Base-by-base conservation (phyloP, 2,113 vertebrate species). In the Notiomystis cincta region DNA sequence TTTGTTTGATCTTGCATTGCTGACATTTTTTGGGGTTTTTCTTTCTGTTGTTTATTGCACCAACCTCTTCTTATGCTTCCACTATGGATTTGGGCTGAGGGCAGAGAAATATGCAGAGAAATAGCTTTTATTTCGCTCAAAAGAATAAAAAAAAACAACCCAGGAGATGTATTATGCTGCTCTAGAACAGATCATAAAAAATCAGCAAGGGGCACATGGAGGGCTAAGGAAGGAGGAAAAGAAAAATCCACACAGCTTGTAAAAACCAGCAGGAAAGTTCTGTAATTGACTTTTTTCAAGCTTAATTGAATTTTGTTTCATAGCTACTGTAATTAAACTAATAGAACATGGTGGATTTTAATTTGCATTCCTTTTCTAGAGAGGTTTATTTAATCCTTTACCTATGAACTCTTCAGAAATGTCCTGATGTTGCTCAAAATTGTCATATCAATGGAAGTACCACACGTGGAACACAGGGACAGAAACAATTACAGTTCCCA, bases 321-420 rank as follows among this genome's bases (percentile, higher is more conserved):
- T 81, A 92, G 95, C 90, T 90, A 67, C 93, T 96, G 92, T 95
- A 96, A 96, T 96, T 96, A 96, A 88, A 89, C 53, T 89, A 94
- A 80, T 53, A 88, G 72, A 91, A 73, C 77, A 87, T 4, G n/a
- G 51, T 89, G 69, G n/a, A 71, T 89, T 90, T 91, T 45, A 90
- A 93, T 93, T 94, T 91, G 45, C 65, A 84, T 96, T 95, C 91
- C 65, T 79, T 89, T 96, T 89, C 65, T 86, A 31, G 40, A 57
- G 80, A 87, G 45, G 40, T 53, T 94, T 90, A 8, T 57, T 89
- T 71, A 89, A 93, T 93, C 35, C 8, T 79, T 75, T 75, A 30
- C 0, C 0, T 66, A 66, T 35, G n/a, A 87, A 82, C 37, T 53
- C 62, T 78, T 81, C 69, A 67, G 64, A 81, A 93, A n/a, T 11